Evolutionary conservation across 2,888 invertebrate genomes (phyloP), one percentile per base, ranked within the genome.

Genomic region (Oscheius sp.): DNA sequence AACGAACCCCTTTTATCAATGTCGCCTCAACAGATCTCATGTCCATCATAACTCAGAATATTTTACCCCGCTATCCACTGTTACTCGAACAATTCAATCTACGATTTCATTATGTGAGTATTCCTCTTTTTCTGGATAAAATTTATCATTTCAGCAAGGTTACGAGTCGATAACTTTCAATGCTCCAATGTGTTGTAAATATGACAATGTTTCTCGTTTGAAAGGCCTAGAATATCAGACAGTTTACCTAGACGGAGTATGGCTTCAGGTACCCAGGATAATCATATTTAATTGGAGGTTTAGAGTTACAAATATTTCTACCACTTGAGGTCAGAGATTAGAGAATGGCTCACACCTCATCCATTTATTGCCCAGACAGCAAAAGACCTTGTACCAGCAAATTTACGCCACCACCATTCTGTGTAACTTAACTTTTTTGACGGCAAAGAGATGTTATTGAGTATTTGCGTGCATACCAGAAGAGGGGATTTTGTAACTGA

Each of bases 301-400:
- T 69, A 77, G 75, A 77, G 77, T 41, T 75, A 45, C 77, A 77
- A 77, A 58, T 77, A 77, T 35, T 77, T 77, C 35, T 46, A 73
- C 23, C 77, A 77, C 43, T 45, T 77, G 1, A 61, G 73, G 12
- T 45, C 66, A n/a, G 35, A 70, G 35, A 52, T 77, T 7, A 59
- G 74, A 9, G n/a, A 70, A 35, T 74, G 74, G 74, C 27, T 75
- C 35, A 63, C 75, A 1, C 77, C 77, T 0, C 53, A 56, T 16
- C 55, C 58, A 27, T 25, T 72, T 41, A 53, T 66, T 1, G 41
- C 45, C 0, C 23, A 72, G 6, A 64, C 72, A 49, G 77, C 75
- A 5, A 73, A 73, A 29, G 12, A 25, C 16, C n/a, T 64, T 1
- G 27, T 64, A 1, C 64, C 49, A 2, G 35, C 9, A 3, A 35